Conservation (phyloP, 2,797 vertebrate genomes). For the Ceryle rudis region DNA sequence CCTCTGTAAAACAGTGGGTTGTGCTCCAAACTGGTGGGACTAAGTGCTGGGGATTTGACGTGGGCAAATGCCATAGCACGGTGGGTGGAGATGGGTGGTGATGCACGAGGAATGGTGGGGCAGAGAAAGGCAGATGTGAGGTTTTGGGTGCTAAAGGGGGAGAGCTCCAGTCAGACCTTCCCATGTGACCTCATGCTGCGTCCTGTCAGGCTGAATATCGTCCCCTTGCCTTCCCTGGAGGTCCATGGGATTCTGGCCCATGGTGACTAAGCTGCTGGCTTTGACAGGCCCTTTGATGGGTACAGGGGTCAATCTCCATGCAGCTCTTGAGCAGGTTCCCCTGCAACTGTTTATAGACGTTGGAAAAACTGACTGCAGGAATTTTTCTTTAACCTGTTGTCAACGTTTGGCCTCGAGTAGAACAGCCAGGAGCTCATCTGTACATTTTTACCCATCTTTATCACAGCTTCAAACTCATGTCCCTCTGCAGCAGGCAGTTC, state of each 20-base stretch:
- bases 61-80: fast-evolving
- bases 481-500: not conserved
- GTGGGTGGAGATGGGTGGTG: not conserved
- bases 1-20: not conserved
- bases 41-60: not conserved
- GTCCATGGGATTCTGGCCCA: fast-evolving
- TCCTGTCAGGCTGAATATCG: fast-evolving
- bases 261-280: not conserved
- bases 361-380: not conserved
- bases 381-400: not conserved
- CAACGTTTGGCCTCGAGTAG: not conserved
- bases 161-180: not conserved
- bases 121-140: not conserved
- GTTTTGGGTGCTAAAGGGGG: not conserved
- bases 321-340: not conserved
- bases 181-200: fast-evolving
- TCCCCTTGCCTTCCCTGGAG: not conserved
- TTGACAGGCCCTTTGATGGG: not conserved
- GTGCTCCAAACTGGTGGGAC: not conserved
- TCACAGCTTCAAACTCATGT: fast-evolving
- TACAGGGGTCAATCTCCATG: not conserved
- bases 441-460: not conserved
- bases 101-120: no score
- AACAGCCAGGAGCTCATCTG: not conserved
- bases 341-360: not conserved